These are phyloP conservation scores for Adineta ricciae DNA, from an alignment of 2,888 invertebrate genomes.

Conservation along the genomic window DNA sequence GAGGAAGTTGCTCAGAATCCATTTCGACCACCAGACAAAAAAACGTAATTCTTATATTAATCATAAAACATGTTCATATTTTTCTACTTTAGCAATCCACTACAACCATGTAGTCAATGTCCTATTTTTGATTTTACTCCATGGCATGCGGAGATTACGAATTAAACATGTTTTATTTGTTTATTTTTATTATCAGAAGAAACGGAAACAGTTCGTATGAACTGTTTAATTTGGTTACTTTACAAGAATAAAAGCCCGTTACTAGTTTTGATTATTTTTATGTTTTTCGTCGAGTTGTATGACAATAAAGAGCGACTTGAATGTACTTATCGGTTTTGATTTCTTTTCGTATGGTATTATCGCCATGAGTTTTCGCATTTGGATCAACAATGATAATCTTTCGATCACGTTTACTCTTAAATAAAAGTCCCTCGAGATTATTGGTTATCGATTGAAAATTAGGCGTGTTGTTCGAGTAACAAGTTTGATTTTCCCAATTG, in stretches of 20 bases:
- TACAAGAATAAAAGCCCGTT: neutral
- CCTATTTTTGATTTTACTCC: neutral
- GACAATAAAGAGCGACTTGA: constrained; percentile 69
- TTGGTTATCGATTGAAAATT: constrained; percentile 70
- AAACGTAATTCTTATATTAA: neutral
- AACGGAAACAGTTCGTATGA: neutral
- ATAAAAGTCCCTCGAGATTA: constrained; percentile 63
- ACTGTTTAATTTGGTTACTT: neutral
- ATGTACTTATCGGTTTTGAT: constrained; percentile 61
- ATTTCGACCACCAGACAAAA: neutral
- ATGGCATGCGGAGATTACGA: neutral
- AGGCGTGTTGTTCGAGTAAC: constrained; percentile 62
- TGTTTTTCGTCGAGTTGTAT: constrained; percentile 53
- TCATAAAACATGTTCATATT: neutral
- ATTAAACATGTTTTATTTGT: neutral
- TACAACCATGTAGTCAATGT: neutral
- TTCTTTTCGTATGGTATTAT: constrained; percentile 60
- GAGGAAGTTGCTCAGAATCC: neutral
- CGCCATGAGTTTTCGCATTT: constrained; percentile 55
- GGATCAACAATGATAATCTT: constrained; percentile 67
- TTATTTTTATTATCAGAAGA: neutral
- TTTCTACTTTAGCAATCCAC: neutral
- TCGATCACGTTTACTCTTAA: constrained; percentile 69
- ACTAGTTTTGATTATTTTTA: neutral
- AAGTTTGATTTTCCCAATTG: constrained; percentile 65